These are phyloP conservation scores for Aphrophora alni DNA, from an alignment of 2,888 invertebrate species.

Conservation along the genomic window DNA sequence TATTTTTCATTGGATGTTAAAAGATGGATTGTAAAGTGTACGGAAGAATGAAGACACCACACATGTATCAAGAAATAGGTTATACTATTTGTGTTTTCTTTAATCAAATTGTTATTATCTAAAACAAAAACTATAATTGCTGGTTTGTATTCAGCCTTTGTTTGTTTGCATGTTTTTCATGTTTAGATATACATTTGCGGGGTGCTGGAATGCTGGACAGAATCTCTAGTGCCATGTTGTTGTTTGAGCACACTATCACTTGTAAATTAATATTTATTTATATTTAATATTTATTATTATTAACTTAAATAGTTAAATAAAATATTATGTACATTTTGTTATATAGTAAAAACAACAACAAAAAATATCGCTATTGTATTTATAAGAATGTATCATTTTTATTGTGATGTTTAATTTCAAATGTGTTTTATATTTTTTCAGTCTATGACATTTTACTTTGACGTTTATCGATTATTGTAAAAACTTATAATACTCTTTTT, in stretches of 20 bases:
- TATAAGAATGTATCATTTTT: background rate
- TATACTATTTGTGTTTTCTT: background rate
- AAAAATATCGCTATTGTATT: background rate
- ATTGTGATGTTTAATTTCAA: slow-evolving; percentile 20
- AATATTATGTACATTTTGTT: slow-evolving; percentile 5
- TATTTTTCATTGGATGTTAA: background rate
- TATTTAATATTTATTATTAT: background rate
- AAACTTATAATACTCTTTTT: background rate
- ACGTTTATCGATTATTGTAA: background rate
- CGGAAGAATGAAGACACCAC: background rate
- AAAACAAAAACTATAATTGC: background rate
- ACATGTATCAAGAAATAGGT: background rate
- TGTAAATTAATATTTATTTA: background rate
- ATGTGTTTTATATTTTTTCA: slow-evolving; percentile 37
- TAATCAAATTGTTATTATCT: background rate
- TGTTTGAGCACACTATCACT: background rate
- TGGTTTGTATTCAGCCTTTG: background rate
- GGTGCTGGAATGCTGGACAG: background rate
- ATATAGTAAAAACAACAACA: background rate
- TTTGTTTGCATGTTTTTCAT: too few relatives aligned
- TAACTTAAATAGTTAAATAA: background rate
- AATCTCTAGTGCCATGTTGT: background rate
- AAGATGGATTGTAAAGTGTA: background rate
- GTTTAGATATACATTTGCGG: background rate
- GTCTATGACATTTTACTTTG: background rate